These are phyloP conservation scores for Holothuria scabra DNA, from an alignment of 53 echinoderm and acorn worm genomes.

Conservation along the genomic window DNA sequence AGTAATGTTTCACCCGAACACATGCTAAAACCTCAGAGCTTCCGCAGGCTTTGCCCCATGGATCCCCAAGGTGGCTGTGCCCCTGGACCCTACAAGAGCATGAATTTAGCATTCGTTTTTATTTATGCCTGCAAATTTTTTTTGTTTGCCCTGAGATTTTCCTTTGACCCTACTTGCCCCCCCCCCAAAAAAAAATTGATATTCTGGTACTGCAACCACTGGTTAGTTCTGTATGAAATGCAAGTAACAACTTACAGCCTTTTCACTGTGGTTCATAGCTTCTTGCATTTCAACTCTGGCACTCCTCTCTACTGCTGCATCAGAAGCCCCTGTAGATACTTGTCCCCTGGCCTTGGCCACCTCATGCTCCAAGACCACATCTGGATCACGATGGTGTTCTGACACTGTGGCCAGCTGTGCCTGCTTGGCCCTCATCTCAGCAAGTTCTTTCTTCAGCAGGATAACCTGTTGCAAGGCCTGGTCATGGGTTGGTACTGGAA, in stretches of 20 bases:
- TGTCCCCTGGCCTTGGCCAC: conserved; percentile 93
- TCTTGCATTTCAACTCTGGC: conserved; percentile 93
- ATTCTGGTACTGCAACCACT: too few relatives aligned
- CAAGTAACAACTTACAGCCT: conserved; percentile 65
- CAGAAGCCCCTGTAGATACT: conserved; percentile 73
- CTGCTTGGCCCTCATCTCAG: conserved; percentile 98
- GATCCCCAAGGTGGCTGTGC: too few relatives aligned
- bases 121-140: too few relatives aligned
- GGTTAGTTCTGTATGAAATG: too few relatives aligned
- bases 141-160: too few relatives aligned
- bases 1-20: too few relatives aligned
- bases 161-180: too few relatives aligned
- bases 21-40: too few relatives aligned
- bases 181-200: too few relatives aligned
- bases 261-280: conserved; percentile 90
- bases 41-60: too few relatives aligned
- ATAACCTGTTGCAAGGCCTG: conserved; percentile 98
- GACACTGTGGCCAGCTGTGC: conserved; percentile 71
- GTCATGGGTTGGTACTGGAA: conserved; percentile 96
- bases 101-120: too few relatives aligned
- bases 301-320: conserved; percentile 93
- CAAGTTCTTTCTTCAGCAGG: conserved; percentile 96
- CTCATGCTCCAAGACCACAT: conserved; percentile 77
- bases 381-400: conserved; percentile 67
- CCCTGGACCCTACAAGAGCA: too few relatives aligned